Percentiles rank a stretch among this genome's conserved stretches.
Conservation (phyloP, 2,797 vertebrate species). For the Parauchenoglanis punctatus region DNA sequence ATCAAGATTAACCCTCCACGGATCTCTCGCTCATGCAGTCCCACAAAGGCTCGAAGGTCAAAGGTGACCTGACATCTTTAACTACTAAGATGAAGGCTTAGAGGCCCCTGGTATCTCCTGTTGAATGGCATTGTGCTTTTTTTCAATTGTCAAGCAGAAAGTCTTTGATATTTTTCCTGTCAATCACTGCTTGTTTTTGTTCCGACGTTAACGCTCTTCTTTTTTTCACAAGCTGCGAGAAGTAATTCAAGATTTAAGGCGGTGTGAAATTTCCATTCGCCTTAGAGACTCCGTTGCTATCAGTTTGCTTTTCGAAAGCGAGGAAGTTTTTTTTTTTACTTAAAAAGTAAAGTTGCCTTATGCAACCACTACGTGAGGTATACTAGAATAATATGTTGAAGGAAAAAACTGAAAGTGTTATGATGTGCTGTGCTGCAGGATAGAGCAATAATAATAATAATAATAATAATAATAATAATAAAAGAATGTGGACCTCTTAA, state of each 20-base stretch:
- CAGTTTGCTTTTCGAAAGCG: conserved; percentile 8
- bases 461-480: not conserved
- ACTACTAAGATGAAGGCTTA: conserved; percentile 38
- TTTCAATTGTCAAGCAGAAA: conserved; percentile 12
- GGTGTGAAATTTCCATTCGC: conserved; percentile 16
- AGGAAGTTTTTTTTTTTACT: not conserved
- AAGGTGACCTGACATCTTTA: conserved; percentile 52
- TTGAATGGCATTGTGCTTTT: conserved; percentile 39
- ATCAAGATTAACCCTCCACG: conserved; percentile 49
- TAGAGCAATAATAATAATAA: not conserved
- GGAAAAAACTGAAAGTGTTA: conserved; percentile 3
- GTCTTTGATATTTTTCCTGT: conserved; percentile 23
- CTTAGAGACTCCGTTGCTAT: not conserved
- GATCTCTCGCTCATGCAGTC: conserved; percentile 38
- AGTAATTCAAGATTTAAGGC: conserved; percentile 2
- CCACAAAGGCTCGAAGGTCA: conserved; percentile 49
- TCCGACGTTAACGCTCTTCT: not conserved
- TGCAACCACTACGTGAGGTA: not conserved
- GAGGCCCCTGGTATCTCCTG: conserved; percentile 44
- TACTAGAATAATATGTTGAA: not conserved
- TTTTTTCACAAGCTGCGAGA: not conserved
- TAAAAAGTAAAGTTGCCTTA: not conserved
- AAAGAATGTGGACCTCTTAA: no score
- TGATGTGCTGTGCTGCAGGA: not conserved
- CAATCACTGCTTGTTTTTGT: conserved; percentile 23